Conservation (phyloP, 2,797 vertebrate species). For the Acanthornis magna region DNA sequence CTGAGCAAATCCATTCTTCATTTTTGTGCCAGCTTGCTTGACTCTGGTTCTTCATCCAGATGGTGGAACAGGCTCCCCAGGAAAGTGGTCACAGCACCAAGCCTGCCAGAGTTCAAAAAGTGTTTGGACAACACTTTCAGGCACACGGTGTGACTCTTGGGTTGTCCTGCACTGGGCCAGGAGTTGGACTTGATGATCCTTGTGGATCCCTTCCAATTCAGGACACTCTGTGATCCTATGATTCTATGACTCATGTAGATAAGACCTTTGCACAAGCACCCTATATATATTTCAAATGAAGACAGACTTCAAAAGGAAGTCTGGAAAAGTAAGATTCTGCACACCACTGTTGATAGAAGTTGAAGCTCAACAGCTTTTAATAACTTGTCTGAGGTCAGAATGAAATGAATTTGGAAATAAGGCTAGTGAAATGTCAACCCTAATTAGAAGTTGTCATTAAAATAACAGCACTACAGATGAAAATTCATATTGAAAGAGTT, state of each 20-base stretch:
- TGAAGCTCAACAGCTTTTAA: background rate
- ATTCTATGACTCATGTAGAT: accelerated
- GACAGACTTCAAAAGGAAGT: background rate
- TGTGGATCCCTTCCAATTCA: background rate
- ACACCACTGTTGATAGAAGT: background rate
- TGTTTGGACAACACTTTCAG: background rate
- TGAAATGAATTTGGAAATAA: slow-evolving; percentile 1
- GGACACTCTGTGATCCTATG: background rate
- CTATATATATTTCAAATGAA: background rate
- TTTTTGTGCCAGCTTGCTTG: background rate
- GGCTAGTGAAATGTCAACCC: background rate
- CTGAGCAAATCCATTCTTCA: background rate
- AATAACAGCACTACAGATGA: background rate
- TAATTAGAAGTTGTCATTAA: slow-evolving; percentile 8
- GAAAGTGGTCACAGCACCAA: background rate
- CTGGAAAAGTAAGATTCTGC: background rate
- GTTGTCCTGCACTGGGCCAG: background rate
- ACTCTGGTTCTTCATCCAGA: background rate
- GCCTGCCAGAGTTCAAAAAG: background rate
- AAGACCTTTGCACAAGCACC: background rate
- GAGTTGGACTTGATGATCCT: background rate
- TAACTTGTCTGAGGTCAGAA: slow-evolving; percentile 2
- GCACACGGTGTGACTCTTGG: too few species aligned
- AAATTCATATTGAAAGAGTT: background rate
- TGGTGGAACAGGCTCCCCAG: background rate